Evolutionary conservation across 2,797 vertebrate species (phyloP).

Genomic region (Erithacus rubecula): DNA sequence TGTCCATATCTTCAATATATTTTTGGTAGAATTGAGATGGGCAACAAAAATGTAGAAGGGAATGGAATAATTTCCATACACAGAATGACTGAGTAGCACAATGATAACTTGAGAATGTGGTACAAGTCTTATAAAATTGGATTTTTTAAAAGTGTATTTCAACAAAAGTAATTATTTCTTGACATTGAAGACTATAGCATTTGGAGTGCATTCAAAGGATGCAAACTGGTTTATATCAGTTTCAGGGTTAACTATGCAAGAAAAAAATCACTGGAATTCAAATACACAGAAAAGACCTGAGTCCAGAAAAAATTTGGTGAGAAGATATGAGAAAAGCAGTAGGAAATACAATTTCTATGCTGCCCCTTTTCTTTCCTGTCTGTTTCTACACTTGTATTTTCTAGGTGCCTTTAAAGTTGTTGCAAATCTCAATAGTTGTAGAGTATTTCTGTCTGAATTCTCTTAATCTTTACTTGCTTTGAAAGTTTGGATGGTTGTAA

Average conservation of each 20-base stretch:
- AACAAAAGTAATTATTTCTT: neutral
- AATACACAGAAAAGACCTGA: neutral
- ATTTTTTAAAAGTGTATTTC: neutral
- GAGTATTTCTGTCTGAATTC: neutral
- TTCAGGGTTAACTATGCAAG: neutral
- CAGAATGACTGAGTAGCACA: neutral
- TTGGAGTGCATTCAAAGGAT: neutral
- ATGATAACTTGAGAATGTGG: neutral
- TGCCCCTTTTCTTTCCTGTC: neutral
- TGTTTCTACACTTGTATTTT: neutral
- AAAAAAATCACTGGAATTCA: neutral
- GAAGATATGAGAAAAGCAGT: neutral
- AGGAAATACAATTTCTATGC: neutral
- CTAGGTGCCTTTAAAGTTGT: neutral
- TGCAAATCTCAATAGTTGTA: rapidly evolving
- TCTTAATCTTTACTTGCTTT: neutral
- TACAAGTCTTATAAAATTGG: neutral
- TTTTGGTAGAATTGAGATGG: neutral
- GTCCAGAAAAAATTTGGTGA: neutral
- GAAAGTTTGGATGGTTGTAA: neutral
- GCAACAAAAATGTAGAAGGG: neutral
- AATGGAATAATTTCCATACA: neutral
- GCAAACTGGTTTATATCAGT: neutral
- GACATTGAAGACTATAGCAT: neutral
- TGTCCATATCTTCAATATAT: neutral